These are phyloP conservation scores for Callipepla squamata DNA, from an alignment of 2,113 vertebrate genomes.

Conservation along the genomic window DNA sequence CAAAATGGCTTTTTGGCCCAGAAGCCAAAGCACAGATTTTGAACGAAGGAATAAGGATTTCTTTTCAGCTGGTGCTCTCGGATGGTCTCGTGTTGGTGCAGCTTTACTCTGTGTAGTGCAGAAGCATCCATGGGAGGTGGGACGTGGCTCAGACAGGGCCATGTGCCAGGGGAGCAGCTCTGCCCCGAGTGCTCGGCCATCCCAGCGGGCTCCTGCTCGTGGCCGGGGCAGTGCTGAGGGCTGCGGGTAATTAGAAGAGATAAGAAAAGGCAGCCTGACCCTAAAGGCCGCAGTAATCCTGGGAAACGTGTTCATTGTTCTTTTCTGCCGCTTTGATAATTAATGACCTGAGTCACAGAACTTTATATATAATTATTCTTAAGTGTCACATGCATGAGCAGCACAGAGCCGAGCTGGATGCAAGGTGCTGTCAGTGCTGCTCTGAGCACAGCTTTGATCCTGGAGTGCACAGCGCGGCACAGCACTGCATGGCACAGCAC, in stretches of 20 bases:
- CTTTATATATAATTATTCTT: not conserved
- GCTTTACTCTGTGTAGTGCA: not conserved
- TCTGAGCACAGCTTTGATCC: not conserved
- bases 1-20: not conserved
- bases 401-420: rapidly evolving
- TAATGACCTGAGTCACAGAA: not conserved
- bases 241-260: not conserved
- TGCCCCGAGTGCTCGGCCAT: not conserved
- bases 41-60: not conserved
- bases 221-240: not conserved
- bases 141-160: not conserved
- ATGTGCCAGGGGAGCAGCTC: too few relatives aligned
- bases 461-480: too few relatives aligned
- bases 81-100: not conserved
- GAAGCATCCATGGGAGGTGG: not conserved
- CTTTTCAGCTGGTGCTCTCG: not conserved
- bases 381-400: not conserved
- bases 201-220: not conserved
- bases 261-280: not conserved
- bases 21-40: not conserved
- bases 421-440: too few relatives aligned
- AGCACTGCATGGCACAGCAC: too few relatives aligned
- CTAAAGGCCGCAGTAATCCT: not conserved
- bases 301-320: not conserved
- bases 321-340: not conserved